These are phyloP conservation scores for Odontocolon sp. DNA, from an alignment of 2,888 invertebrate genomes.

Conservation along the genomic window DNA sequence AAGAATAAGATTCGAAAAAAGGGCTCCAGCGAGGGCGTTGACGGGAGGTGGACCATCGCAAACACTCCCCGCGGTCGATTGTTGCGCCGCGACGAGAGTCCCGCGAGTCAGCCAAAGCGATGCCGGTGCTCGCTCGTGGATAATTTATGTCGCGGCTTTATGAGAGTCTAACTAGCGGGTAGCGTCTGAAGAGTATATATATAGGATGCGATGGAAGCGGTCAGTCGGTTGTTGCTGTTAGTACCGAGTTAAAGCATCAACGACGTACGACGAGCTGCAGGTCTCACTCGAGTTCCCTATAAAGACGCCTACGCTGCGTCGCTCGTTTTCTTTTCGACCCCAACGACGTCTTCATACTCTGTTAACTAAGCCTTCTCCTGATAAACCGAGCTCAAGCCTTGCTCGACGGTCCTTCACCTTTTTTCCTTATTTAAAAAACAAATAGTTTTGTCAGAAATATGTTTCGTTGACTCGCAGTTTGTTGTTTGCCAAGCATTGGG, in stretches of 20 bases:
- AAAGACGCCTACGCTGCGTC: slow-evolving; percentile 15
- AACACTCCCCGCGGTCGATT: slow-evolving; percentile 76
- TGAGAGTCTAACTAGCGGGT: slow-evolving; percentile 80
- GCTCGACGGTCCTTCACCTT: too few relatives aligned
- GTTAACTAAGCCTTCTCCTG: background rate
- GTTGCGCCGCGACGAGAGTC: slow-evolving; percentile 64
- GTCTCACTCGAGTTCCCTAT: background rate
- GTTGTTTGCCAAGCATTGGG: too few relatives aligned
- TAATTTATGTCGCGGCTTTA: slow-evolving; percentile 80
- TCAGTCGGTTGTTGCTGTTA: too few relatives aligned
- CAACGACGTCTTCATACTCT: slow-evolving; percentile 58
- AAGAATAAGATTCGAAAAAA: slow-evolving; percentile 51
- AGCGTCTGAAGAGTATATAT: slow-evolving; percentile 61
- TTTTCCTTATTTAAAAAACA: too few relatives aligned
- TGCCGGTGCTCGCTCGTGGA: slow-evolving; percentile 58
- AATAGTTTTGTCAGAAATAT: too few relatives aligned
- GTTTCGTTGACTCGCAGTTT: too few relatives aligned
- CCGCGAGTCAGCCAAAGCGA: slow-evolving; percentile 49
- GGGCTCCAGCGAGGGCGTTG: slow-evolving; percentile 80
- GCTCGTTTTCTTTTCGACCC: slow-evolving; percentile 26
- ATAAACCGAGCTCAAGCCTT: too few relatives aligned
- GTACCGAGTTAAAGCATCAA: too few relatives aligned
- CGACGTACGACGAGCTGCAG: background rate
- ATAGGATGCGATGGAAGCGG: too few relatives aligned
- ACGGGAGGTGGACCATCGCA: slow-evolving; percentile 81